Base-by-base conservation (phyloP, 2,113 vertebrate genomes). In the Corapipo altera region DNA sequence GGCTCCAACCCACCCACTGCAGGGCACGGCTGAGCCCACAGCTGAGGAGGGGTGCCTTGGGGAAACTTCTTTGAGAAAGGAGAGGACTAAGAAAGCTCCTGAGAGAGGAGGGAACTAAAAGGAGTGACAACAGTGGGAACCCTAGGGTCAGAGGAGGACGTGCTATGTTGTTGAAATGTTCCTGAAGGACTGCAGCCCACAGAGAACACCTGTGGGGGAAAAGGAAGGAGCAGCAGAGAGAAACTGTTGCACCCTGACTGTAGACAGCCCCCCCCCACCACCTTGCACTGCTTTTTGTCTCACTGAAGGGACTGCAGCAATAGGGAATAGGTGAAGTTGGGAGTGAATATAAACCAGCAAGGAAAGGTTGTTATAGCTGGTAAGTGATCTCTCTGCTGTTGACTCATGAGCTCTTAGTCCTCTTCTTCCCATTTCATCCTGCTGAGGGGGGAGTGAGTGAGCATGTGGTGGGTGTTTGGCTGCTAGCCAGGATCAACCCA, bases 1-100 rank as follows among this genome's bases (percentile, higher is more conserved):
- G 1, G 7, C 27, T 72, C 41, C 11, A 22, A 0, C 37, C 5
- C 4, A 15, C 43, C 24, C 17, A 15, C 33, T 0, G 0, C 51
- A 26, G 26, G 27, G 12, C 76, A 35, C 12, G 6, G 30, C 70
- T 57, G 35, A 28, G 70, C 27, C 23, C 27, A 32, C 9, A 26
- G 33, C 15, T 8, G 2, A 4, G 7, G 32, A 6, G 22, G 5
- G 30, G 4, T 0, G 9, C 8, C 5, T 24, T 8, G 1, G 12
- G 32, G 7, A 9, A 27, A 19, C 5, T 1, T 6, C 3, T 41
- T 30, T 37, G 23, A 65, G 55, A 58, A 59, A 43, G 15, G 10
- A 75, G 55, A 48, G 19, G 65, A 35, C 2, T 28, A 28, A 28
- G 27, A 52, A 16, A 52, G 1, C 9, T 49, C 20, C 35, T 0